Base-by-base conservation (phyloP, 2,113 vertebrate species). In the Tragelaphus strepsiceros region DNA sequence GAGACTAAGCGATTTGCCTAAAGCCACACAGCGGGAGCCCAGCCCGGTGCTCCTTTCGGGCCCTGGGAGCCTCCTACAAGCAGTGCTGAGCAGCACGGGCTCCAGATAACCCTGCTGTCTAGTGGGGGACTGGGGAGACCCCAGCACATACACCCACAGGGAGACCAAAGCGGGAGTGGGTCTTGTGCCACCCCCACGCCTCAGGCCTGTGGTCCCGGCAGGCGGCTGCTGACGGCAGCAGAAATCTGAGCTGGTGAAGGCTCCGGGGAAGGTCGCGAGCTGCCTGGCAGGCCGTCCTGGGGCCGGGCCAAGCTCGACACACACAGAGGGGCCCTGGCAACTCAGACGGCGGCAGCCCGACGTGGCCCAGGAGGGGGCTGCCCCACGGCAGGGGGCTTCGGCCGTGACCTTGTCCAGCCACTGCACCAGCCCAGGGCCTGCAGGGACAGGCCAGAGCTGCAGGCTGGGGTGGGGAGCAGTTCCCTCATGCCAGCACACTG, bases 31-130 rank as follows among this genome's bases (percentile, higher is more conserved):
- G 95, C 81, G 5, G 28, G 64, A 22, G n/a, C 30, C 35, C 5
- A 6, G 56, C 54, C 2, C 1, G 11, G 53, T 1, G 71, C 74
- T 83, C 53, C 0, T 28, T 30, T 32, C 0, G 0, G 86, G 46
- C 17, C 16, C 16, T 4, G 21, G 59, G 77, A 67, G 28, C 59
- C 39, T 0, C 30, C 6, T 5, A 24, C 7, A 7, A 35, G 82
- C 30, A 13, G 19, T 0, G 5, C 35, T 1, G 56, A n/a, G 59
- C n/a, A 2, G 84, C 0, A 0, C 0, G 5, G 3, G 22, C 17
- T 35, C 51, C 81, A 54, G 81, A 26, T 5, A 21, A 28, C 21
- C 0, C 82, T n/a, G 0, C 39, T 28, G 64, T 51, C 32, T 13
- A 32, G 13, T 3, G 0, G 67, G 35, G 53, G 64, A 17, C n/a